A percentile compares a stretch with the other conserved stretches of the same genome.
Conservation (phyloP, 2,113 vertebrate genomes). For the Chascanopsetta lugubris region DNA sequence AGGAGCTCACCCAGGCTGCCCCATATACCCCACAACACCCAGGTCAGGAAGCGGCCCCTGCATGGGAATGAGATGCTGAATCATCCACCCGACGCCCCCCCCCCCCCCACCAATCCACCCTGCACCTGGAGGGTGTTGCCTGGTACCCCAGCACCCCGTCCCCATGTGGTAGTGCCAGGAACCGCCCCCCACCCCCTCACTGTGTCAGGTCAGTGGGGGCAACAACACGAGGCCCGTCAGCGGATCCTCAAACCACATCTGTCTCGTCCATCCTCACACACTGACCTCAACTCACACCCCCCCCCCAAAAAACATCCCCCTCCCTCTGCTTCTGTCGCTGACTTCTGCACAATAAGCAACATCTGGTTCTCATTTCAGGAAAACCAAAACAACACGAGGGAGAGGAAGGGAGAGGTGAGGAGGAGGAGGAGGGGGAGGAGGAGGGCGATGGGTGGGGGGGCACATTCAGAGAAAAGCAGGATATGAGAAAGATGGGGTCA, state of each 20-base stretch:
- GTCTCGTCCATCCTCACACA: slow-evolving; percentile 22
- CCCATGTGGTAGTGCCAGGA: slow-evolving; percentile 49
- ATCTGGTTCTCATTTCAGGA: slow-evolving; percentile 83
- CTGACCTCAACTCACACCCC: slow-evolving; percentile 38
- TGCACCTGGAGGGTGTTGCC: slow-evolving; percentile 32
- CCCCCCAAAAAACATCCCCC: slow-evolving; percentile 14
- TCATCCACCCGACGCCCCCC: slow-evolving; percentile 59
- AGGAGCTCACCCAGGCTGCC: slow-evolving; percentile 9
- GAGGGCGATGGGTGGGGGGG: slow-evolving; percentile 8
- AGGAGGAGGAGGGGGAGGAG: slow-evolving; percentile 13
- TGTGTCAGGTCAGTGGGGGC: slow-evolving; percentile 28
- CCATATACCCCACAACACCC: slow-evolving; percentile 35
- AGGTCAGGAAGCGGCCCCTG: slow-evolving; percentile 67
- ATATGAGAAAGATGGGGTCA: slow-evolving; percentile 21
- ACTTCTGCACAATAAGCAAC: slow-evolving; percentile 80
- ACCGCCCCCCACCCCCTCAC: too few relatives aligned
- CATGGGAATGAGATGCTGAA: slow-evolving; percentile 69
- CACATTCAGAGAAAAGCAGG: slow-evolving; percentile 35
- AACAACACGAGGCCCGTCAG: slow-evolving; percentile 42
- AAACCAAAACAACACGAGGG: slow-evolving; percentile 79
- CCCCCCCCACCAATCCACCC: neutral
- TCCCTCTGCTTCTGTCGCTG: slow-evolving; percentile 18
- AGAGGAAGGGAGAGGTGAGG: slow-evolving; percentile 39
- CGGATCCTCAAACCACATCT: slow-evolving; percentile 58
- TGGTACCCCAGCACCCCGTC: slow-evolving; percentile 23